Base-by-base conservation (phyloP, 2,113 vertebrate species). In the Xerus inauris region DNA sequence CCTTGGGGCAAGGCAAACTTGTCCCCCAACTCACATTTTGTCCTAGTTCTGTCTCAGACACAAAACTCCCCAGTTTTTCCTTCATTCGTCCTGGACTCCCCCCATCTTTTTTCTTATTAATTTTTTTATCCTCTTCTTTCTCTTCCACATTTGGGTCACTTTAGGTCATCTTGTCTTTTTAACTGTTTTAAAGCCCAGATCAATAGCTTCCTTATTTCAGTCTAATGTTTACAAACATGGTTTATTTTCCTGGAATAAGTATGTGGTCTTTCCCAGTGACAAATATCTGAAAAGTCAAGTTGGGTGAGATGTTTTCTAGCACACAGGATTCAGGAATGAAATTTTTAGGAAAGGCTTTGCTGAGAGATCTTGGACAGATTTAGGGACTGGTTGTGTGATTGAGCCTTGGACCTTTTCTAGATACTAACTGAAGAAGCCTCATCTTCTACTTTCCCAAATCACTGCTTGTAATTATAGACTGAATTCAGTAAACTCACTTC, bases 401-500 rank as follows among this genome's bases (percentile, higher is more conserved):
- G 22, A 71, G 19, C 3, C 42, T 54, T 6, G n/a, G 35, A 28
- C n/a, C 42, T 62, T 62, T 62, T 62, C 59, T 62, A 62, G 59
- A 26, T 62, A 62, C 24, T 26, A 14, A 71, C 30, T 35, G 35
- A 87, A 47, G 88, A 14, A 77, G 35, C 2, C 22, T 82, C 35
- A n/a, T 13, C 22, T 6, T 67, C 42, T 32, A 1, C 32, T 62
- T 65, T 16, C 82, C 35, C 82, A 90, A 62, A 82, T 91, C 59
- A 69, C 67, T 49, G 49, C 10, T 45, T 80, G 38, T 11, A 19
- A 35, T 8, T 76, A 3, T 69, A 75, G 40, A 87, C 7, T 59
- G 67, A 96, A 59, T 80, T 86, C 92, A n/a, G 38, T 84, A 67
- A 91, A 76, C 67, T 59, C 47, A n/a, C 38, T 73, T 90, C 75